Evolutionary conservation across 2,888 invertebrate species (phyloP).

Genomic region (Pecten maximus): DNA sequence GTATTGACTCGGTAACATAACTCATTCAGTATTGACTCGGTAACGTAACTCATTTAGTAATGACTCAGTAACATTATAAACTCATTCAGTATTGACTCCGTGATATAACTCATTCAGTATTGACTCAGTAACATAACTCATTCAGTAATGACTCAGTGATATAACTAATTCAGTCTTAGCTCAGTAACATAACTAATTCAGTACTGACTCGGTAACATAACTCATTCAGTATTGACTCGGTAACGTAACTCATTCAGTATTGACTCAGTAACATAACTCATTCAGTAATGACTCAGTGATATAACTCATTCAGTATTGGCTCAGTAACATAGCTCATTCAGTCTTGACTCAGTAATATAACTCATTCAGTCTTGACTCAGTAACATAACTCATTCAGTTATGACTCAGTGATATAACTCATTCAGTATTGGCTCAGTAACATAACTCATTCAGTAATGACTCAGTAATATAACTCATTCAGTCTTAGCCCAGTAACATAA

Average conservation of each 20-base stretch:
- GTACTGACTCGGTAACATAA: background rate
- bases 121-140: background rate
- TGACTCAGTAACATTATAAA: background rate
- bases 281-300: background rate
- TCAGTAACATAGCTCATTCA: background rate
- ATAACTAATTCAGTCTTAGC: too few species aligned
- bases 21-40: background rate
- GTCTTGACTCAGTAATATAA: background rate
- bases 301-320: background rate
- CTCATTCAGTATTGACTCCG: background rate
- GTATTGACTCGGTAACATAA: background rate
- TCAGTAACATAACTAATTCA: too few species aligned
- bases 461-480: background rate
- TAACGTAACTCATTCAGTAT: background rate
- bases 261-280: background rate
- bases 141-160: background rate
- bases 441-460: background rate
- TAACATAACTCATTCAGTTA: background rate
- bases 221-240: background rate
- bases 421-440: background rate
- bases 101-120: background rate
- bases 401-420: background rate
- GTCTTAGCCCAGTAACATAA: too few species aligned
- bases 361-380: background rate
- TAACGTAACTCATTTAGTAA: background rate